Evolutionary conservation across 2,888 invertebrate genomes (phyloP), one percentile per base, ranked within the genome.

Genomic region (Eupithecia subfuscata): DNA sequence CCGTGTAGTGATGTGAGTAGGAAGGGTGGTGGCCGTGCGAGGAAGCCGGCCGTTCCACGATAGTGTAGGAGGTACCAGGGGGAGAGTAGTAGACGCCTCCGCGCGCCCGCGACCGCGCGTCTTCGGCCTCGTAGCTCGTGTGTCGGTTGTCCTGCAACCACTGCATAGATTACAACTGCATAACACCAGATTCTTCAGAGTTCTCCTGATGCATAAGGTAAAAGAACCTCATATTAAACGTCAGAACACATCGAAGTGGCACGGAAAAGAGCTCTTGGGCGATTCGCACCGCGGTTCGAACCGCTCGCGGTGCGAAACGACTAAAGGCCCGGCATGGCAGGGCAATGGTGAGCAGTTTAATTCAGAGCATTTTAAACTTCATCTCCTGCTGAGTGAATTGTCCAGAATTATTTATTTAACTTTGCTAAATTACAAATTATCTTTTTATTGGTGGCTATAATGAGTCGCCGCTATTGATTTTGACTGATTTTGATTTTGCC

Each of bases 11-110:
- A 81, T 96, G 95, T 83, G 97, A 96, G 91, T 94, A 94, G 60
- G 93, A 89, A 43, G 91, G 86, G 80, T 97, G 97, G 85, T 96
- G 96, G 86, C 96, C 96, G 82, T 96, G 96, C 69, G 96, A 96
- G 83, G 96, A 96, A 80, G 96, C 96, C 79, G 97, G 97, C 80
- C 97, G 95, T 93, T 98, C 98, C 86, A 98, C 97, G 90, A 98
- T 98, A 87, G 98, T 98, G 92, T 98, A 98, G 76, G 97, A 97
- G 82, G 98, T 98, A 79, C 98, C 98, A 43, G 98, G 98, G 75
- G 98, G 98, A 81, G 98, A 98, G 92, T 98, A 98, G 92, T 98
- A 98, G 80, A 97, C 95, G 81, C 97, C 96, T 81, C 97, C 96
- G 69, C 96, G 96, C 80, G 96, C 95, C 83, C 96, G 93, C 81